These are phyloP conservation scores for Cyphomyrus discorhynchus DNA, from an alignment of 2,113 vertebrate genomes.

Conservation along the genomic window DNA sequence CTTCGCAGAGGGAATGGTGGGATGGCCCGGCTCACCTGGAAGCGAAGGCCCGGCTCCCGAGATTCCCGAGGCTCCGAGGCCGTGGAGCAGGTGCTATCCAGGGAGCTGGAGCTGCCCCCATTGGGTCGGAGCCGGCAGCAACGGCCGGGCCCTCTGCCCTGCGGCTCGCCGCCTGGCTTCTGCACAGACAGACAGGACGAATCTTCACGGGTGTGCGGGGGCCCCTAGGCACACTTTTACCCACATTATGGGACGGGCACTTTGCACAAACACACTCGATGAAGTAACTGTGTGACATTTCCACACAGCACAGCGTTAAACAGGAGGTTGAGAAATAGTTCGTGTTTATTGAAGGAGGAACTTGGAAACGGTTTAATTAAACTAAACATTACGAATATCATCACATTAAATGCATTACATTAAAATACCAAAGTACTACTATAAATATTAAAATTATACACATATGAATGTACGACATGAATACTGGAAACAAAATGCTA, in stretches of 20 bases:
- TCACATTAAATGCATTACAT: neutral
- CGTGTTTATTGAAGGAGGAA: neutral
- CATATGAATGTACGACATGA: neutral
- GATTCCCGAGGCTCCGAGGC: constrained; percentile 78
- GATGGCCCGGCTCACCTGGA: constrained; percentile 66
- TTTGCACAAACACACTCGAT: neutral
- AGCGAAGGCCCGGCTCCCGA: constrained; percentile 81
- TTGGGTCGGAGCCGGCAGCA: constrained; percentile 86
- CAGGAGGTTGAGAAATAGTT: neutral
- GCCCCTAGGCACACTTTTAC: neutral
- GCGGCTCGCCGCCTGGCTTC: constrained; percentile 77
- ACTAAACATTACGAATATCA: neutral
- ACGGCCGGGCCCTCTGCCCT: constrained; percentile 83
- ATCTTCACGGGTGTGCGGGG: neutral
- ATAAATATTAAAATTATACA: neutral
- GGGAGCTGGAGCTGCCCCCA: constrained; percentile 86
- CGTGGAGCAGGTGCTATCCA: constrained; percentile 87
- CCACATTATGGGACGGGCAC: neutral
- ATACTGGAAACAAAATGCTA: neutral
- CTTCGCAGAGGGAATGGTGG: neutral
- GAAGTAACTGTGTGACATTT: neutral
- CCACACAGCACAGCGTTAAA: neutral
- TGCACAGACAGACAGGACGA: constrained; percentile 37
- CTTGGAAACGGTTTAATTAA: constrained; percentile 18
- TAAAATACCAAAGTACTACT: neutral